Conservation (phyloP, 2,888 invertebrate species). For the Pyrrhosoma nymphula region DNA sequence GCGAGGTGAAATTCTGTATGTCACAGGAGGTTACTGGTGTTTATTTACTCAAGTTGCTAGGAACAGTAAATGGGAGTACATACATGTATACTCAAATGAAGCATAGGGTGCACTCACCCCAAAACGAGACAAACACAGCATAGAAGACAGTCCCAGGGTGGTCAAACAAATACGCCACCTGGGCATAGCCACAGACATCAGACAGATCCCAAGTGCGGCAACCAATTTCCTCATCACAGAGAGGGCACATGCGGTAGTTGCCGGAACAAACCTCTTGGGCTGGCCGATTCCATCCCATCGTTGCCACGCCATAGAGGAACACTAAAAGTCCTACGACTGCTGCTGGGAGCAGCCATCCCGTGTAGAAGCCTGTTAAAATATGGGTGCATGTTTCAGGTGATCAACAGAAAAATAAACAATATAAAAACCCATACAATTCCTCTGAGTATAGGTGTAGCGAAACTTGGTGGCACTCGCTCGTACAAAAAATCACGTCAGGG, state of each 20-base stretch:
- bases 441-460: too few relatives aligned
- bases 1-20: neutral
- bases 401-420: too few relatives aligned
- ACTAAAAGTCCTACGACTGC: conserved; percentile 80
- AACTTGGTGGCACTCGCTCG: too few relatives aligned
- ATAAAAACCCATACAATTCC: too few relatives aligned
- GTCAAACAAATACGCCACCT: conserved; percentile 80
- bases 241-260: conserved; percentile 80
- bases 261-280: conserved; percentile 79
- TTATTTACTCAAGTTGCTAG: too few relatives aligned
- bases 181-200: conserved; percentile 79
- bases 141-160: conserved; percentile 81
- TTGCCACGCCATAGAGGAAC: conserved; percentile 80
- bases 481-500: too few relatives aligned
- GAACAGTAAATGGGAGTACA: too few relatives aligned
- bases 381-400: neutral
- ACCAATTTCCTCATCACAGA: conserved; percentile 79
- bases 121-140: conserved; percentile 80
- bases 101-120: conserved; percentile 77
- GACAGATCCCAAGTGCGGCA: conserved; percentile 80
- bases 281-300: conserved; percentile 77
- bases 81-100: too few relatives aligned
- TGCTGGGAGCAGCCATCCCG: conserved; percentile 81
- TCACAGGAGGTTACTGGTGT: neutral
- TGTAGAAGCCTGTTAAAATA: conserved; percentile 79